Percentiles rank a stretch among this genome's conserved stretches.
phyloP scores from a whole-genome alignment of 2,797 vertebrate genomes.

The Cyclopterus lumpus region DNA sequence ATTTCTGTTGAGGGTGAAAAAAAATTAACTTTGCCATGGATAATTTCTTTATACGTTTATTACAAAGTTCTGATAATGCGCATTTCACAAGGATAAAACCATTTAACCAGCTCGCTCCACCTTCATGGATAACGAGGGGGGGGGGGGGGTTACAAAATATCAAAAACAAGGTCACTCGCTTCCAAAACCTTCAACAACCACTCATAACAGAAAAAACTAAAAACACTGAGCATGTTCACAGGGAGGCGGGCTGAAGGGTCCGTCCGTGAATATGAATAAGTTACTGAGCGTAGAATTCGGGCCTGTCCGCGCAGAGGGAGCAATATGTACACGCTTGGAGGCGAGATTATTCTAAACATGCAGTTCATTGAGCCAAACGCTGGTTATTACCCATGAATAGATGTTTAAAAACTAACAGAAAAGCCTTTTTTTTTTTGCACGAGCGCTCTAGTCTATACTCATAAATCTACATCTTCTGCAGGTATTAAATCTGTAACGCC shows the following conservation, averaged over 20 bases:
- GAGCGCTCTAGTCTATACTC: slow-evolving; percentile 33
- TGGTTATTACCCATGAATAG: slow-evolving; percentile 56
- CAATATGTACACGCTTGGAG: slow-evolving; percentile 55
- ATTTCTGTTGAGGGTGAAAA: fast-evolving
- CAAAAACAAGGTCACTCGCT: slow-evolving; percentile 50
- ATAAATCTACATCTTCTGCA: slow-evolving; percentile 38
- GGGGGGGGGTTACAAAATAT: slow-evolving; percentile 71
- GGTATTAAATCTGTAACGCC: slow-evolving; percentile 16
- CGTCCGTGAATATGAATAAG: slow-evolving; percentile 76
- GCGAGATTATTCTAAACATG: slow-evolving; percentile 58
- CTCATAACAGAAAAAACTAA: slow-evolving; percentile 47
- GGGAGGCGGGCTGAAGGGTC: slow-evolving; percentile 26
- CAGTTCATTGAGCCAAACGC: slow-evolving; percentile 46
- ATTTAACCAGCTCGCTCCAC: slow-evolving; percentile 34
- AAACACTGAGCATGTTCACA: slow-evolving; percentile 32
- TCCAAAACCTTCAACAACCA: slow-evolving; percentile 41
- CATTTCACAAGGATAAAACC: slow-evolving; percentile 79
- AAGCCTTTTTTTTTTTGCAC: slow-evolving; percentile 53
- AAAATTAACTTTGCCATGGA: neutral
- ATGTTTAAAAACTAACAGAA: slow-evolving; percentile 49
- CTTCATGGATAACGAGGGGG: slow-evolving; percentile 54
- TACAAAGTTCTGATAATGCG: slow-evolving; percentile 80
- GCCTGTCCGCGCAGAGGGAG: slow-evolving; percentile 7
- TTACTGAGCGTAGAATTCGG: slow-evolving; percentile 55
- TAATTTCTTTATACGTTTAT: slow-evolving; percentile 73